Percentiles rank a stretch among this genome's conserved stretches.
phyloP scores from a whole-genome alignment of 2,113 vertebrate species.

The Cromileptes altivelis region DNA sequence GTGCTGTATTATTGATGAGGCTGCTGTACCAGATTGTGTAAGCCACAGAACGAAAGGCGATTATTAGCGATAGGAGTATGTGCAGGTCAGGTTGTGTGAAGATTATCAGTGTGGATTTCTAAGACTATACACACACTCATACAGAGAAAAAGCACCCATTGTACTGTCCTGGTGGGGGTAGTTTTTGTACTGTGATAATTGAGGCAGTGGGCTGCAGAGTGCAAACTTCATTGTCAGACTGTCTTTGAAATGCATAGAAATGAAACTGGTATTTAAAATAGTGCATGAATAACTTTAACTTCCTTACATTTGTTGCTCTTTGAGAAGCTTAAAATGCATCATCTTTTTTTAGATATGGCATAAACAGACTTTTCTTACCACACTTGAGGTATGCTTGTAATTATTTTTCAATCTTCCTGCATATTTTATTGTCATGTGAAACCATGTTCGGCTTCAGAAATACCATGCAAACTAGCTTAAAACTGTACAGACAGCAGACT shows the following conservation, averaged over 20 bases:
- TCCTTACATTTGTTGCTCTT: not conserved
- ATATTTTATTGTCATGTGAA: slow-evolving; percentile 7
- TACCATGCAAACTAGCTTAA: not conserved
- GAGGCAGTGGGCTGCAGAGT: not conserved
- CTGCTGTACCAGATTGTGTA: not conserved
- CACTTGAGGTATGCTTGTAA: slow-evolving; percentile 1
- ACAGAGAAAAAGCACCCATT: not conserved
- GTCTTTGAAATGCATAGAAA: not conserved
- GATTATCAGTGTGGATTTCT: not conserved
- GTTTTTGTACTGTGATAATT: not conserved
- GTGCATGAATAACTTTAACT: not conserved
- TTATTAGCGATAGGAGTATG: not conserved
- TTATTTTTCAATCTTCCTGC: slow-evolving; percentile 4
- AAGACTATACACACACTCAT: not conserved
- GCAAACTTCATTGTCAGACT: not conserved
- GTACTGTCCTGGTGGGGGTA: not conserved
- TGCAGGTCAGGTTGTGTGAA: not conserved
- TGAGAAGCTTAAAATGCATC: not conserved
- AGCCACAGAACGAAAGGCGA: not conserved
- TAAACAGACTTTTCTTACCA: not conserved
- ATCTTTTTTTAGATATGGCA: not conserved
- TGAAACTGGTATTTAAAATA: not conserved
- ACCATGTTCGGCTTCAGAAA: slow-evolving; percentile 20
- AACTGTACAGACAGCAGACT: slow-evolving; percentile 23
- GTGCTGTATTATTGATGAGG: not conserved